Base-by-base conservation (phyloP, 2,888 invertebrate genomes). In the Apamea monoglypha region DNA sequence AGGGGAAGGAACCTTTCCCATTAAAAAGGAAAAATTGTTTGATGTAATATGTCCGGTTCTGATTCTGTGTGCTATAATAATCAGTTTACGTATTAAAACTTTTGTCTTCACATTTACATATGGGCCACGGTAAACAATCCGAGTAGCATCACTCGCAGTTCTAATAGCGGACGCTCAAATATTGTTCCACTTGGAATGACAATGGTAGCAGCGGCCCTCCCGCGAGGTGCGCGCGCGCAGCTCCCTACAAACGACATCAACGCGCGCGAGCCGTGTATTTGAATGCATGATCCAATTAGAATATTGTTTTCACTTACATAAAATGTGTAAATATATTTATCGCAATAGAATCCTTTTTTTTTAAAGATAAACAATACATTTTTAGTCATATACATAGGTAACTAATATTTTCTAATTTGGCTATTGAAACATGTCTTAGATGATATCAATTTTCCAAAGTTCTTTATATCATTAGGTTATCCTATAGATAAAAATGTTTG, bases 191-290 rank as follows among this genome's bases (percentile, higher is more conserved):
- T 82, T 47, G 21, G 44, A 36, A 56, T 29, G 14, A n/a, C 40
- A 44, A 12, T 8, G 53, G 7, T 32, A 40, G 44, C 5, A 6
- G 29, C 29, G 18, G 18, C n/a, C 3, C 25, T 2, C n/a, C n/a
- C 18, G 40, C 32, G 18, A 16, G 56, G 44, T 74, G 82, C 87
- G 87, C 80, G 36, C 44, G 78, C 80, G 75, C 82, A 44, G 2
- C 64, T 73, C 53, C 64, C 3, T 77, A 76, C 78, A 83, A 87
- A 89, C 82, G 91, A 91, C 88, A 86, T 91, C 88, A 91, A 91
- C 91, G 91, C 90, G 90, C 76, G 66, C 78, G 16, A 32, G 44
- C 0, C 18, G 18, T 7, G 40, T 12, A 18, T 66, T 21, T 50
- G 18, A n/a, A 36, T 29, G 2, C 21, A 40, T 40, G 29, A n/a